Evolutionary conservation across 2,888 invertebrate species (phyloP).

Genomic region (Lycia hirtaria): DNA sequence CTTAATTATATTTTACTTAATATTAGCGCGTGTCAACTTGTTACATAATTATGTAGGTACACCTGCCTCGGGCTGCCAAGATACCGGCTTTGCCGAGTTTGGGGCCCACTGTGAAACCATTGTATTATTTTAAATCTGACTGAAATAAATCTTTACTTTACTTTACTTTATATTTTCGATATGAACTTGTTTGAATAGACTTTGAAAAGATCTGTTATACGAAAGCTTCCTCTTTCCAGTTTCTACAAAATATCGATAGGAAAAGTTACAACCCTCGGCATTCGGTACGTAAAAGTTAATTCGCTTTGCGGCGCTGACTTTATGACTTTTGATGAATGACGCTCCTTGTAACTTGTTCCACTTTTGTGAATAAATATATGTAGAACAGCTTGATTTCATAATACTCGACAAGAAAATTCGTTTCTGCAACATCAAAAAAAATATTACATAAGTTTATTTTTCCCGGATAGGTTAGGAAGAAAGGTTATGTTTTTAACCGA

Average conservation of each 20-base stretch:
- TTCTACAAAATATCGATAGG: constrained; percentile 37
- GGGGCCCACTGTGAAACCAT: no score
- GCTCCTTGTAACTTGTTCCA: constrained; percentile 31
- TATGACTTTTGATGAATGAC: constrained; percentile 42
- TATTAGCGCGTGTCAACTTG: no score
- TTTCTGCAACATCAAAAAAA: background rate
- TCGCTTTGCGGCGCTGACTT: constrained; percentile 38
- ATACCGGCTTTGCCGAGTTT: no score
- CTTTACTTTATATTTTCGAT: no score
- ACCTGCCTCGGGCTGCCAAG: no score
- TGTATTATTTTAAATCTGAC: no score
- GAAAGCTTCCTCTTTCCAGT: constrained; percentile 43
- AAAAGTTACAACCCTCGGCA: constrained; percentile 33
- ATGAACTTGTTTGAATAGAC: background rate
- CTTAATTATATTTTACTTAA: no score
- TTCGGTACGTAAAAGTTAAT: constrained; percentile 41
- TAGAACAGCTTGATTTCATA: constrained; percentile 5
- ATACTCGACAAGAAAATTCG: background rate
- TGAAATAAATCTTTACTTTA: no score
- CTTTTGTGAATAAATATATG: constrained; percentile 24
- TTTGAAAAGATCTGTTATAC: background rate
- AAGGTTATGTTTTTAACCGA: no score
- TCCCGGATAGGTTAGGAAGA: no score
- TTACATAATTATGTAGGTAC: no score
- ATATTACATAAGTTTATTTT: no score